These are phyloP conservation scores for Sinotaia quadrata DNA, from an alignment of 2,888 invertebrate genomes.

Conservation along the genomic window DNA sequence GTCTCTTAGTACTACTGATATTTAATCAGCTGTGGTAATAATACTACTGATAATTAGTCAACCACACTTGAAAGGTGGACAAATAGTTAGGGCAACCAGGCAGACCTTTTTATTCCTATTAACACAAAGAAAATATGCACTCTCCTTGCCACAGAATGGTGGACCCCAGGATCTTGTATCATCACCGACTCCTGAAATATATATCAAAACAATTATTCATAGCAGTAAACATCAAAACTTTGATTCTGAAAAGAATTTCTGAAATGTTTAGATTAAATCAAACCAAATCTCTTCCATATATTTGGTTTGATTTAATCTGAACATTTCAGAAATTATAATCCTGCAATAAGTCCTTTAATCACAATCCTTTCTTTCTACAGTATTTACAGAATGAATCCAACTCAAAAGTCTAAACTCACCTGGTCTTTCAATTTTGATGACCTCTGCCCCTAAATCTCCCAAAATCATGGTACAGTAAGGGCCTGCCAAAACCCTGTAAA, in stretches of 20 bases:
- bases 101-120: conserved; percentile 90
- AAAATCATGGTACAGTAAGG: conserved; percentile 95
- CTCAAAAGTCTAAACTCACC: conserved; percentile 69
- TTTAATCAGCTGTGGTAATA: no score
- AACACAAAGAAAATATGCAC: conserved; percentile 87
- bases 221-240: not conserved
- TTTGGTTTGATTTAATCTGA: no score
- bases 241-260: not conserved
- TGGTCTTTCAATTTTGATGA: conserved; percentile 92
- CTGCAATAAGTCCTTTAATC: no score
- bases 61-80: no score
- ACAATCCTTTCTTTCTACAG: no score
- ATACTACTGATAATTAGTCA: no score
- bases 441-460: conserved; percentile 92
- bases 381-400: no score
- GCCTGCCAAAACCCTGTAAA: conserved; percentile 87
- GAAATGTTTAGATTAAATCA: no score
- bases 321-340: no score
- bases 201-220: not conserved
- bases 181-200: conserved; percentile 77
- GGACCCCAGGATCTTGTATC: conserved; percentile 95
- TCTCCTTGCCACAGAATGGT: conserved; percentile 79
- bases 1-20: no score
- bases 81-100: no score
- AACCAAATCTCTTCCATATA: no score